phyloP scores from a whole-genome alignment of 53 echinoderm and acorn worm species.

The Arbacia lixula region DNA sequence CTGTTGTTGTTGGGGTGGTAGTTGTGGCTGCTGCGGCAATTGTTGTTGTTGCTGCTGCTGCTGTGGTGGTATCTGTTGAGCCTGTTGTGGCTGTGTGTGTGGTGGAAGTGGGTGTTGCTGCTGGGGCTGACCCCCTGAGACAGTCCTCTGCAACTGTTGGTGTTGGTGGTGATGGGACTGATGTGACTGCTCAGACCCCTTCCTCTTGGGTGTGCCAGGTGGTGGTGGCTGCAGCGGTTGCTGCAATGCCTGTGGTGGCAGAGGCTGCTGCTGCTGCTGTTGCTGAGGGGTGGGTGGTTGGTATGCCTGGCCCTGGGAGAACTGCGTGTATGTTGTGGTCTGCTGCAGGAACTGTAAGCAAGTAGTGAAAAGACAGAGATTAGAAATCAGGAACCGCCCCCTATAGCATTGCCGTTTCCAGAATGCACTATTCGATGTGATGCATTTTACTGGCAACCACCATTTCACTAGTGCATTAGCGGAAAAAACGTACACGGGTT shows the following conservation, averaged over 20 bases:
- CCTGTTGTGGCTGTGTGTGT: conserved; percentile 31
- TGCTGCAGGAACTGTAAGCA: conserved; percentile 29
- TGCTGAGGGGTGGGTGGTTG: conserved; percentile 25
- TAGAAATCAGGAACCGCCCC: background rate
- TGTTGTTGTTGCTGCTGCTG: conserved; percentile 37
- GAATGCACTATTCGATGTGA: too few species aligned
- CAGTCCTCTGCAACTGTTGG: conserved; percentile 2
- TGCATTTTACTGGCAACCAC: too few species aligned
- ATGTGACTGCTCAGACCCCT: conserved; percentile 4
- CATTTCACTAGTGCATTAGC: too few species aligned
- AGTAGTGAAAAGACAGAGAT: background rate
- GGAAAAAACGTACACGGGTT: too few species aligned
- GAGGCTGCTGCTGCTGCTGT: conserved; percentile 37
- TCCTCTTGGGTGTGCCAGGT: conserved; percentile 42
- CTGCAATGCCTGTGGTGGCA: conserved; percentile 33
- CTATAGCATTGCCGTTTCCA: too few species aligned
- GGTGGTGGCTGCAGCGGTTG: conserved; percentile 29
- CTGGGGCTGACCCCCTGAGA: conserved; percentile 42
- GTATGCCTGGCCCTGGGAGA: conserved; percentile 41
- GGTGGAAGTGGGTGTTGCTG: conserved; percentile 39
- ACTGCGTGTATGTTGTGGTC: conserved; percentile 27
- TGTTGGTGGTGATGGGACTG: too few species aligned
- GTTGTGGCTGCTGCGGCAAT: conserved; percentile 43
- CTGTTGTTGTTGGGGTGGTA: conserved; percentile 47
- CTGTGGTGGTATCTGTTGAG: conserved; percentile 53